Conservation (phyloP, 1,140 invertebrate species). For the Ostrea denselamellosa region DNA sequence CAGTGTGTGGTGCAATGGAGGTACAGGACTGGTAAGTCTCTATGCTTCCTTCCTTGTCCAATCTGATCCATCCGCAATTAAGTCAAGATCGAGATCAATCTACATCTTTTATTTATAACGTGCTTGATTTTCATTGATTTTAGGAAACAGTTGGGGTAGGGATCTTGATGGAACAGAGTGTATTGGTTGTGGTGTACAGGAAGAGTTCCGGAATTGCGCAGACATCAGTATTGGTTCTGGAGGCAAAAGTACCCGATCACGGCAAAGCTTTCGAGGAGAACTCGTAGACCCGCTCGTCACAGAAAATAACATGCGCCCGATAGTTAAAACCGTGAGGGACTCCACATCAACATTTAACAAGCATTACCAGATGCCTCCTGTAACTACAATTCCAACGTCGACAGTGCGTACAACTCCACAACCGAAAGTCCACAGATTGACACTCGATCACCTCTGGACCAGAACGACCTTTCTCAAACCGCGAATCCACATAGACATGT, state of each 20-base stretch:
- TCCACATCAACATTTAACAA: background rate
- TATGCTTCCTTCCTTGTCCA: background rate
- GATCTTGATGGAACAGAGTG: slow-evolving; percentile 40
- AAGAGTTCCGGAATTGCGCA: slow-evolving; percentile 55
- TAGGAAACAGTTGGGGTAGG: slow-evolving; percentile 56
- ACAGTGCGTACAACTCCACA: background rate
- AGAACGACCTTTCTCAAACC: background rate
- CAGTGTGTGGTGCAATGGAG: slow-evolving; percentile 94
- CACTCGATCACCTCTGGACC: background rate
- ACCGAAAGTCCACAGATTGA: background rate
- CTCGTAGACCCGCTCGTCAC: background rate
- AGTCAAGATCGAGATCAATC: background rate
- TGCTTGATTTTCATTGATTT: background rate
- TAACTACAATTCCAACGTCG: background rate
- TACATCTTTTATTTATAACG: background rate
- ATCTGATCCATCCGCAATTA: no score
- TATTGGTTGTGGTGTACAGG: slow-evolving; percentile 55
- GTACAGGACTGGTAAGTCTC: slow-evolving; percentile 87
- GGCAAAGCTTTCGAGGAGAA: background rate
- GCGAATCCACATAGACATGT: background rate
- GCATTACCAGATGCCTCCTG: background rate
- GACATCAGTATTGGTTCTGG: slow-evolving; percentile 53
- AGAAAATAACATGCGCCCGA: slow-evolving; percentile 14
- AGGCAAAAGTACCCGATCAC: background rate
- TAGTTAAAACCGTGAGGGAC: background rate